Evolutionary conservation across 2,797 vertebrate genomes (phyloP).

Genomic region (Parauchenoglanis ngamensis): DNA sequence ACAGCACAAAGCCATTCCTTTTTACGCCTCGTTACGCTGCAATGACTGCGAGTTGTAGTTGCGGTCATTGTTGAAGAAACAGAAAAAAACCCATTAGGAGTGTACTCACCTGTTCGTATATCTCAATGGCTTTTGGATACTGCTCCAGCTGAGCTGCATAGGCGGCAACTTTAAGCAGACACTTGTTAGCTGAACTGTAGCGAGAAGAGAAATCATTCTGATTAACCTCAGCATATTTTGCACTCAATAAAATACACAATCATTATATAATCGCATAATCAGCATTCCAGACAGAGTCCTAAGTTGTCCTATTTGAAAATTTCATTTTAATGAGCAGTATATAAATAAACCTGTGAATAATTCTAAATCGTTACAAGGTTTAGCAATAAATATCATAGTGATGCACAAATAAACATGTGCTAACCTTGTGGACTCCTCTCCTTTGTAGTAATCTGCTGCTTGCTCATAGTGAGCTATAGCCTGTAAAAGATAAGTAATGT

Average conservation of each 20-base stretch:
- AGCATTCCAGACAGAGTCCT: not conserved
- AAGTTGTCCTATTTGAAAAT: not conserved
- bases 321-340: no score
- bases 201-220: not conserved
- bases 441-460: slow-evolving; percentile 93
- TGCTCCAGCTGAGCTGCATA: slow-evolving; percentile 92
- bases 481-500: slow-evolving; percentile 62
- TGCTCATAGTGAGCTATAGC: slow-evolving; percentile 93
- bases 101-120: slow-evolving; percentile 87
- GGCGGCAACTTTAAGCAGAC: slow-evolving; percentile 90
- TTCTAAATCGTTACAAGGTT: not conserved
- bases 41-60: not conserved
- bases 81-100: not conserved
- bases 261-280: not conserved
- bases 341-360: not conserved
- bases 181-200: slow-evolving; percentile 86
- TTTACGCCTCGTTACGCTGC: not conserved
- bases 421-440: slow-evolving; percentile 92
- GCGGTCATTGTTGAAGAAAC: not conserved
- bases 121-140: slow-evolving; percentile 90
- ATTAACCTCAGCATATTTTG: not conserved
- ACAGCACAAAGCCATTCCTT: no score
- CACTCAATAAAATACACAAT: not conserved
- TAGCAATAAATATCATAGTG: not conserved
- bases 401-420: not conserved